Conservation (phyloP, 2,888 invertebrate genomes). For the Mamestra brassicae region DNA sequence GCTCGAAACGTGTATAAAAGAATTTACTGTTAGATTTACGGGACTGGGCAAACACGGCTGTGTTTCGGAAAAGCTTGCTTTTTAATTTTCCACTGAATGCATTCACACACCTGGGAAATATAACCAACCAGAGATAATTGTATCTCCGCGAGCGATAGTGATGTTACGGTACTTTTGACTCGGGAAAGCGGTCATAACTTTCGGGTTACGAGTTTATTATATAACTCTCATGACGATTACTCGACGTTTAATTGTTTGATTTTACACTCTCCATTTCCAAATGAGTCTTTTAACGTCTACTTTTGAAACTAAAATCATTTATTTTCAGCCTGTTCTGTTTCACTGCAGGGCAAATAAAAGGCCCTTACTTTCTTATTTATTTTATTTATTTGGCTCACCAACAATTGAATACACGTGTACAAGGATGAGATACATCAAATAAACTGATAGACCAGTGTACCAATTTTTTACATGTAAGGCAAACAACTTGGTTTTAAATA, state of each 20-base stretch:
- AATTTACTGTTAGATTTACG: conserved; percentile 55
- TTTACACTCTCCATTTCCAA: conserved; percentile 6
- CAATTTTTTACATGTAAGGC: too few species aligned
- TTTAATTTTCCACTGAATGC: conserved; percentile 79
- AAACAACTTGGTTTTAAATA: too few species aligned
- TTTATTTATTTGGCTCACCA: too few species aligned
- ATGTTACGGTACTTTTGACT: conserved; percentile 42
- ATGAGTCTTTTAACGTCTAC: neutral
- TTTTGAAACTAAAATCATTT: neutral
- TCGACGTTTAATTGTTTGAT: conserved; percentile 1
- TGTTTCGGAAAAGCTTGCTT: conserved; percentile 66
- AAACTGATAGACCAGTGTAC: too few species aligned
- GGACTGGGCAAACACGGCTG: conserved; percentile 42
- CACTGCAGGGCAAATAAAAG: neutral
- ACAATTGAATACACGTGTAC: too few species aligned
- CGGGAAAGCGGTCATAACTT: conserved; percentile 29
- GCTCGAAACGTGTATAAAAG: conserved; percentile 30
- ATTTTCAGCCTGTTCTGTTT: neutral
- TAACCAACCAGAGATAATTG: conserved; percentile 71
- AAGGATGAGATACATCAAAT: too few species aligned
- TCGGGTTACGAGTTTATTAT: conserved; percentile 12
- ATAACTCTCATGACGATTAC: neutral
- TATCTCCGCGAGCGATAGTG: conserved; percentile 63
- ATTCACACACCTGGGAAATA: conserved; percentile 75
- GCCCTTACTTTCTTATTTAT: neutral